Percentiles rank a stretch among this genome's conserved stretches.
Evolutionary conservation across 2,888 invertebrate species (phyloP).

Genomic region (Tachystola acroxantha): DNA sequence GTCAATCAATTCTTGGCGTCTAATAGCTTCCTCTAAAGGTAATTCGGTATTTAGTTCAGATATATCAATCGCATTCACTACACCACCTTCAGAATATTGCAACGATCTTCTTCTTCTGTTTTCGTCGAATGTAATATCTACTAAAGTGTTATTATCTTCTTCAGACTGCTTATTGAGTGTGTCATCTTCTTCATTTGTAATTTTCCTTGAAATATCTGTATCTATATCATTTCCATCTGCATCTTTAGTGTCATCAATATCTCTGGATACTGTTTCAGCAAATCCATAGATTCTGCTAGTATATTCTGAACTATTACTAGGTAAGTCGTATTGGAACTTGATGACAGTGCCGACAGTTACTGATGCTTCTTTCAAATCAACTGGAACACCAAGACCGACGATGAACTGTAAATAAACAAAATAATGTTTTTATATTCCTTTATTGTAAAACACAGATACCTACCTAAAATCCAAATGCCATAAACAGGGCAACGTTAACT

Average conservation of each 20-base stretch:
- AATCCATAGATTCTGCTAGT: constrained; percentile 72
- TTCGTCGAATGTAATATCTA: constrained; percentile 61
- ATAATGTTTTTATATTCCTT: neutral
- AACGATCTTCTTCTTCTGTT: constrained; percentile 47
- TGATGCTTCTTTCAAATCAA: constrained; percentile 79
- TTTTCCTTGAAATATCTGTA: constrained; percentile 25
- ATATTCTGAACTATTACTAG: constrained; percentile 79
- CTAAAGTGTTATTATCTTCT: constrained; percentile 48
- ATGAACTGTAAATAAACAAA: constrained; percentile 74
- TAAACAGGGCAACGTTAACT: no score
- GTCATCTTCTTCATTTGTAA: constrained; percentile 22
- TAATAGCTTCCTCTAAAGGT: constrained; percentile 65
- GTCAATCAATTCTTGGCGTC: constrained; percentile 69
- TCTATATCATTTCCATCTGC: constrained; percentile 19
- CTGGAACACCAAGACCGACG: constrained; percentile 82
- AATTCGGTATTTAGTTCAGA: constrained; percentile 35
- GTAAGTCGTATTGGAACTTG: constrained; percentile 82
- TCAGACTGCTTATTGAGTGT: constrained; percentile 21
- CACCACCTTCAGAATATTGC: constrained; percentile 55
- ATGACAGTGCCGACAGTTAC: constrained; percentile 82
- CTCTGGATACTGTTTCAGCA: constrained; percentile 57
- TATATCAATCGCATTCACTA: constrained; percentile 27
- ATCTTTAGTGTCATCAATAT: constrained; percentile 35
- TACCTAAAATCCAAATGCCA: no score
- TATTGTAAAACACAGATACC: no score